Evolutionary conservation across 1,140 invertebrate species (phyloP).

Genomic region (Drosophila kanapiae): DNA sequence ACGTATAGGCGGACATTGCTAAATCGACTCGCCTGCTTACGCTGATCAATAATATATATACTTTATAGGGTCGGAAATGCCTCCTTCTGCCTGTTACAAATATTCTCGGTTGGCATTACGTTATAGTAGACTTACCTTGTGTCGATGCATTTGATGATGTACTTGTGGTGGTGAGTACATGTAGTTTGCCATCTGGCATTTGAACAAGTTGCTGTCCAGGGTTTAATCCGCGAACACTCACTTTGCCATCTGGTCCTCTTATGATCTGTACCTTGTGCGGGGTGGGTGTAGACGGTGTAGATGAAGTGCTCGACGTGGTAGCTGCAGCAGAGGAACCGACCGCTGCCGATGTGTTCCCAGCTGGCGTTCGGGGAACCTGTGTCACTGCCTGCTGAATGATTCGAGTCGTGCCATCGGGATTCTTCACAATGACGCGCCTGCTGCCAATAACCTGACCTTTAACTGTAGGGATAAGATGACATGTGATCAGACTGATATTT

Average conservation of each 20-base stretch:
- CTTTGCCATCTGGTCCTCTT: slow-evolving; percentile 94
- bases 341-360: slow-evolving; percentile 56
- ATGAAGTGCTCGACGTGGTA: slow-evolving; percentile 30
- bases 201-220: slow-evolving; percentile 97
- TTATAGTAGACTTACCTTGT: slow-evolving; percentile 22
- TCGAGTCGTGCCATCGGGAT: slow-evolving; percentile 91
- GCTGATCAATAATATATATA: no score
- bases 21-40: no score
- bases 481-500: neutral
- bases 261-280: slow-evolving; percentile 96
- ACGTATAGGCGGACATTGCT: no score
- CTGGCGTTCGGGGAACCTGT: slow-evolving; percentile 46
- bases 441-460: slow-evolving; percentile 79
- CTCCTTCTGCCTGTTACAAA: no score
- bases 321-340: slow-evolving; percentile 47
- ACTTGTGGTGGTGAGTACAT: slow-evolving; percentile 90
- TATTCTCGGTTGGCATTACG: no score
- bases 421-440: slow-evolving; percentile 91
- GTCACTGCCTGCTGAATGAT: slow-evolving; percentile 88
- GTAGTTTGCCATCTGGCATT: slow-evolving; percentile 96
- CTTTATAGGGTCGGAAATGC: no score
- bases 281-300: slow-evolving; percentile 78
- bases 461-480: slow-evolving; percentile 22
- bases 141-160: slow-evolving; percentile 74
- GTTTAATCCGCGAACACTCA: slow-evolving; percentile 95